Conservation (phyloP, 1,140 invertebrate species). For the Idris sp. region DNA sequence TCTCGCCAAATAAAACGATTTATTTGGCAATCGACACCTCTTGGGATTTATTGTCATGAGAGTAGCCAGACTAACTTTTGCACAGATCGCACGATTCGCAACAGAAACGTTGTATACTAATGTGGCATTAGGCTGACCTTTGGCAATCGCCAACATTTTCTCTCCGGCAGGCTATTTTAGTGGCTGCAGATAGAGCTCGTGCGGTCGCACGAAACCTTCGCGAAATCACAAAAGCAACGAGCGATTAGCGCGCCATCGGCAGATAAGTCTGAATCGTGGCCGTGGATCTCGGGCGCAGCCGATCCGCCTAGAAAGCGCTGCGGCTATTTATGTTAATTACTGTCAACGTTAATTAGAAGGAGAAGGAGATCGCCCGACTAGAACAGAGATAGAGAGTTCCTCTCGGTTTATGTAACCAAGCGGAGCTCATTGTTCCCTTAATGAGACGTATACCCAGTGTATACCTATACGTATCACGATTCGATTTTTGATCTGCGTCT, state of each 20-base stretch:
- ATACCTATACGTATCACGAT: too few relatives aligned
- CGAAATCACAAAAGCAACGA: slow-evolving; percentile 63
- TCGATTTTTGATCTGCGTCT: too few relatives aligned
- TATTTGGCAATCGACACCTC: slow-evolving; percentile 53
- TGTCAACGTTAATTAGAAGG: slow-evolving; percentile 76
- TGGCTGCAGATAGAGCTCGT: slow-evolving; percentile 63
- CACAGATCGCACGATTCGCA: slow-evolving; percentile 37
- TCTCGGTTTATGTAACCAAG: too few relatives aligned
- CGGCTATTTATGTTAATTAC: slow-evolving; percentile 79
- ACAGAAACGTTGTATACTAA: slow-evolving; percentile 48
- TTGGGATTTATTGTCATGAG: slow-evolving; percentile 51
- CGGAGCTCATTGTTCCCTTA: too few relatives aligned
- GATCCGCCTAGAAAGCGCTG: slow-evolving; percentile 68
- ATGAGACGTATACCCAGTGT: too few relatives aligned
- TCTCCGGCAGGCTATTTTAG: slow-evolving; percentile 42
- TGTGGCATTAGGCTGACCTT: slow-evolving; percentile 54
- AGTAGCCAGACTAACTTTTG: too few relatives aligned
- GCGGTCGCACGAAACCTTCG: slow-evolving; percentile 33
- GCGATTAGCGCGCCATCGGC: slow-evolving; percentile 70
- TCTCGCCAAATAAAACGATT: too few relatives aligned
- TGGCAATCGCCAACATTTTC: slow-evolving; percentile 39
- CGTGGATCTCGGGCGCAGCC: slow-evolving; percentile 57
- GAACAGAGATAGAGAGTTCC: too few relatives aligned
- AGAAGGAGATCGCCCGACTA: slow-evolving; percentile 33
- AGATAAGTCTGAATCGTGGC: slow-evolving; percentile 68